These are phyloP conservation scores for Caenorhabditis auriculariae DNA, from an alignment of 2,888 invertebrate species.

Conservation along the genomic window DNA sequence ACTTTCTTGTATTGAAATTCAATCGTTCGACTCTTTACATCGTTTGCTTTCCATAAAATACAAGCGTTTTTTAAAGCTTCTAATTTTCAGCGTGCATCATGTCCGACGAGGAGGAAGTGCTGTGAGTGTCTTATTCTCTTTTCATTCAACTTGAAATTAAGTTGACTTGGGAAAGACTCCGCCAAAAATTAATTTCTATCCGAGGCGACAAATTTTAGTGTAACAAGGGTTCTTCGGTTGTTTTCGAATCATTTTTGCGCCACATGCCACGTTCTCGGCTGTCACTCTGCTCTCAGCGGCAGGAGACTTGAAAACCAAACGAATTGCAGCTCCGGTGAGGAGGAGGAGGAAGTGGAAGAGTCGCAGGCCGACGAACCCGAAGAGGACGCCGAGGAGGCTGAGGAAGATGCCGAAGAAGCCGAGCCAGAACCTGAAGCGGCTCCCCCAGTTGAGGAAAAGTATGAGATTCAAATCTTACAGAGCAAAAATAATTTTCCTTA, in stretches of 20 bases:
- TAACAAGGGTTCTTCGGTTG: conserved; percentile 6
- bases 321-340: conserved; percentile 55
- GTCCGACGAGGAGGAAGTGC: conserved; percentile 54
- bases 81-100: conserved; percentile 32
- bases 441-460: conserved; percentile 32
- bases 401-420: conserved; percentile 25
- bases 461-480: background rate
- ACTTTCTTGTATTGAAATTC: no score
- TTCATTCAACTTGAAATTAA: no score
- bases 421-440: conserved; percentile 22
- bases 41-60: no score
- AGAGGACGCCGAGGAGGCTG: conserved; percentile 26
- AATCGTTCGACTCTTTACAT: no score
- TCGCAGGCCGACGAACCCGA: conserved; percentile 34
- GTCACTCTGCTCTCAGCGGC: background rate
- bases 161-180: no score
- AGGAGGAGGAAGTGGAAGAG: conserved; percentile 55
- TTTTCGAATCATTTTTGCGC: conserved; percentile 5
- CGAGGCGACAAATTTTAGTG: no score
- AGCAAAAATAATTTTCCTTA: conserved; percentile 7
- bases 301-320: background rate
- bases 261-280: conserved; percentile 4
- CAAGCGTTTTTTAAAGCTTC: no score
- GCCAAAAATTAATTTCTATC: no score
- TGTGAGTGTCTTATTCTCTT: conserved; percentile 45